Base-by-base conservation (phyloP, 2,888 invertebrate genomes). In the Geophilus truncorum region DNA sequence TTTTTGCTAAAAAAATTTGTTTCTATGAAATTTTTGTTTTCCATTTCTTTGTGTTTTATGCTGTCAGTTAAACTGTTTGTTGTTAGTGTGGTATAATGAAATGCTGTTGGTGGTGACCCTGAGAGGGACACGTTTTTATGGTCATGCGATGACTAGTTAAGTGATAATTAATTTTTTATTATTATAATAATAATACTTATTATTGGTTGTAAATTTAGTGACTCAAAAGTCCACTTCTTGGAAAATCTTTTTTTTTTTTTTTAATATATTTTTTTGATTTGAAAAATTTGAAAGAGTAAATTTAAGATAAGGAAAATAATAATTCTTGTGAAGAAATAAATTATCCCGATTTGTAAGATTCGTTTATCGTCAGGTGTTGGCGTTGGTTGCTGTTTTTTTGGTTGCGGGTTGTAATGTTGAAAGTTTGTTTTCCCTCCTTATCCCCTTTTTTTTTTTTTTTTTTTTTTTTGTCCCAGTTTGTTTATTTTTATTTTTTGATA, bases 321-420 rank as follows among this genome's bases (percentile, higher is more conserved):
- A 25, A 25, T 70, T 70, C 70, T 70, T 70, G 70, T 25, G 15
- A 70, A 70, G 70, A 70, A 62, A 70, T 70, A 70, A 70, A 70
- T 70, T 70, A 10, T 70, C 28, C 70, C 70, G 21, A 70, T 28
- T 70, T 70, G 25, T 70, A 28, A 70, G 70, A 62, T n/a, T 25
- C 70, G 28, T 70, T 70, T 70, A 25, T 28, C 70, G 70, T 28
- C 70, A 70, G 28, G 28, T 70, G 70, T 70, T 70, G 28, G 28
- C 70, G 70, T 70, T 70, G 70, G 70, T 70, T 70, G 28, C 70
- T 70, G 70, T 70, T 70, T 70, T 40, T 70, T 70, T 70, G 70
- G 70, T 70, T 28, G 70, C 28, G 70, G 70, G 70, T 70, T 70
- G 25, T 70, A 28, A 70, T 70, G 70, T 70, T 70, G 70, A 70